Base-by-base conservation (phyloP, 2,113 vertebrate genomes). In the Passer montanus region DNA sequence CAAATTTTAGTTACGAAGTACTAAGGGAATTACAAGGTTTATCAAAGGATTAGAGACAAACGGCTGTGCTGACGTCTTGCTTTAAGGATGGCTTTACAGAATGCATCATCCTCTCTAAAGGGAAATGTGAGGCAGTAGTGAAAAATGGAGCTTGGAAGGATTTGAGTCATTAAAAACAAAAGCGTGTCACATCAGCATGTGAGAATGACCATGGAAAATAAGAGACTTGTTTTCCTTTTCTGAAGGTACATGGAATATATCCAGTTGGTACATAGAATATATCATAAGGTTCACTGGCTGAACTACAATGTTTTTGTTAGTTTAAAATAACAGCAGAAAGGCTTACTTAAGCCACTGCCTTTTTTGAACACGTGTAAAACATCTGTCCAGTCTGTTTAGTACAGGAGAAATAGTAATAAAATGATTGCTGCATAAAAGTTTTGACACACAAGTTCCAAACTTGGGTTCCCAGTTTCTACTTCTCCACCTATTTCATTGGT, bases 181-280 rank as follows among this genome's bases (percentile, higher is more conserved):
- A 2, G 5, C 41, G 6, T 59, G 2, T 87, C 84, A 87, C 30
- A 39, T 50, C 56, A 85, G 41, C n/a, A 10, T 77, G 81, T 84
- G 84, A 92, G 74, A 92, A 80, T 91, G 79, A 95, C 90, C 62
- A 33, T 39, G 75, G 95, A 89, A 97, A 97, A 95, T 47, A 59
- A 85, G 82, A 90, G 37, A 78, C 41, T 70, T 96, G 90, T 97
- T 97, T 97, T 95, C 26, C 30, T 84, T 92, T 81, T 87, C 93
- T 95, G 93, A n/a, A n/a, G 82, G 91, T 89, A 93, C 85, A 95
- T 96, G 97, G 96, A 96, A 18, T n/a, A n/a, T n/a, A n/a, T n/a
- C n/a, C n/a, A n/a, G n/a, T 37, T 37, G 82, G 91, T 89, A 93
- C 85, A 95, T 96, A 97, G 96, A 96, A 16, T 91, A 43, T 93